Percentiles rank a stretch among this genome's conserved stretches.
These are phyloP conservation scores for Aradophagus sp. DNA, from an alignment of 1,140 invertebrate species.

Conservation along the genomic window DNA sequence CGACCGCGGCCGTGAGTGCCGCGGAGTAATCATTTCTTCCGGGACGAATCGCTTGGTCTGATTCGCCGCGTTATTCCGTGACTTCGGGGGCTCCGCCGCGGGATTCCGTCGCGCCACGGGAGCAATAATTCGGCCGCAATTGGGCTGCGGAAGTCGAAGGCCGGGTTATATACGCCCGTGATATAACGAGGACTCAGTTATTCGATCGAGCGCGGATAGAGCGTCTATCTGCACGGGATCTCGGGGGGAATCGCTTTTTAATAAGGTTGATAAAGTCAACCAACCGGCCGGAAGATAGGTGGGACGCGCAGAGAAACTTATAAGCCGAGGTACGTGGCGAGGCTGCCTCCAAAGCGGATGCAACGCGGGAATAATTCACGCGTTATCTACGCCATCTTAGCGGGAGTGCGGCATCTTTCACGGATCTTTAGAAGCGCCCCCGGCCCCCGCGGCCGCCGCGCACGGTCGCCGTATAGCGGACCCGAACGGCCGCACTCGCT, in stretches of 20 bases:
- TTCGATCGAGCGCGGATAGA: slow-evolving; percentile 67
- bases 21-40: too few species aligned
- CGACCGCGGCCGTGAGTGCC: too few species aligned
- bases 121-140: slow-evolving; percentile 51
- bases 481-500: slow-evolving; percentile 13
- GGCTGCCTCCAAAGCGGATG: slow-evolving; percentile 68
- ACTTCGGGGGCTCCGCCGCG: not conserved
- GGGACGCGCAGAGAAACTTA: slow-evolving; percentile 60
- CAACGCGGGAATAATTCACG: slow-evolving; percentile 73
- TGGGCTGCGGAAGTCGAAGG: slow-evolving; percentile 38
- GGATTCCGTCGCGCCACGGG: slow-evolving; percentile 21
- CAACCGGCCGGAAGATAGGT: slow-evolving; percentile 61
- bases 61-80: slow-evolving; percentile 20
- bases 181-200: slow-evolving; percentile 62
- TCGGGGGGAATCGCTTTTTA: slow-evolving; percentile 71
- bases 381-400: slow-evolving; percentile 72
- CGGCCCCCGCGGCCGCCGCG: slow-evolving; percentile 22
- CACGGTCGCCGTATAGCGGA: slow-evolving; percentile 20
- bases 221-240: slow-evolving; percentile 69
- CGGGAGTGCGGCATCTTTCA: slow-evolving; percentile 66
- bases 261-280: slow-evolving; percentile 74
- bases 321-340: slow-evolving; percentile 49
- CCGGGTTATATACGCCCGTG: slow-evolving; percentile 44
- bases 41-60: slow-evolving; percentile 23
- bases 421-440: slow-evolving; percentile 58